Percentiles rank a stretch among this genome's conserved stretches.
phyloP scores from a whole-genome alignment of 2,888 invertebrate species.

The Coleophora flavipennella region DNA sequence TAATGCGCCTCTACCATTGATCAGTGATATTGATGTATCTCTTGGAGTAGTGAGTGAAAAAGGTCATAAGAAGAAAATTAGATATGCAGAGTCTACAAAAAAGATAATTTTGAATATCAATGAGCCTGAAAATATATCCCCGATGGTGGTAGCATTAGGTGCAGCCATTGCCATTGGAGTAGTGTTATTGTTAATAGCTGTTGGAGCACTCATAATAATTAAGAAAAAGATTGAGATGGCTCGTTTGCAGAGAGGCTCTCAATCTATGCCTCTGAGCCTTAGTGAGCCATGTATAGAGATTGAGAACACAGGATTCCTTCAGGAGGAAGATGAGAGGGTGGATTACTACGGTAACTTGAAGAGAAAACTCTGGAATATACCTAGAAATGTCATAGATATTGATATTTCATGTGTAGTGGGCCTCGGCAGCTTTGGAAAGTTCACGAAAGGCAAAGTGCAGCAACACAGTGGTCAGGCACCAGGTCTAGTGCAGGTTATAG shows the following conservation, averaged over 20 bases:
- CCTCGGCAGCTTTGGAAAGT: slow-evolving; percentile 83
- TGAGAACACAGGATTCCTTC: slow-evolving; percentile 84
- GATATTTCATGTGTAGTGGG: slow-evolving; percentile 80
- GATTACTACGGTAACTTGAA: slow-evolving; percentile 84
- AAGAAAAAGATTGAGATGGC: slow-evolving; percentile 57
- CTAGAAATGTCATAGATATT: slow-evolving; percentile 80
- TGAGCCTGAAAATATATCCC: slow-evolving; percentile 59
- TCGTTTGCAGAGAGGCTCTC: slow-evolving; percentile 59
- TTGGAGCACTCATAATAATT: slow-evolving; percentile 75
- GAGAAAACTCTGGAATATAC: slow-evolving; percentile 81
- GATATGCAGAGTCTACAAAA: slow-evolving; percentile 75
- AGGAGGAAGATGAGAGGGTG: slow-evolving; percentile 78
- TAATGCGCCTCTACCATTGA: slow-evolving; percentile 80
- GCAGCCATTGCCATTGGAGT: slow-evolving; percentile 81
- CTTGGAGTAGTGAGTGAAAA: slow-evolving; percentile 80
- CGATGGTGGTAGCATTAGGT: slow-evolving; percentile 62
- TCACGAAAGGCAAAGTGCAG: slow-evolving; percentile 79
- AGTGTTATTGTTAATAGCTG: slow-evolving; percentile 76
- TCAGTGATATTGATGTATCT: slow-evolving; percentile 77
- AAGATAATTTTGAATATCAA: slow-evolving; percentile 68
- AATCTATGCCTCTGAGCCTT: slow-evolving; percentile 77
- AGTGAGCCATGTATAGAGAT: slow-evolving; percentile 86
- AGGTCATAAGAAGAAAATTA: slow-evolving; percentile 75
- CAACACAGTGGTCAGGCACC: slow-evolving; percentile 71
- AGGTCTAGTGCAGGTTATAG: slow-evolving; percentile 77